These are phyloP conservation scores for Drosophila parvula DNA, from an alignment of 1,140 invertebrate species.

Conservation along the genomic window DNA sequence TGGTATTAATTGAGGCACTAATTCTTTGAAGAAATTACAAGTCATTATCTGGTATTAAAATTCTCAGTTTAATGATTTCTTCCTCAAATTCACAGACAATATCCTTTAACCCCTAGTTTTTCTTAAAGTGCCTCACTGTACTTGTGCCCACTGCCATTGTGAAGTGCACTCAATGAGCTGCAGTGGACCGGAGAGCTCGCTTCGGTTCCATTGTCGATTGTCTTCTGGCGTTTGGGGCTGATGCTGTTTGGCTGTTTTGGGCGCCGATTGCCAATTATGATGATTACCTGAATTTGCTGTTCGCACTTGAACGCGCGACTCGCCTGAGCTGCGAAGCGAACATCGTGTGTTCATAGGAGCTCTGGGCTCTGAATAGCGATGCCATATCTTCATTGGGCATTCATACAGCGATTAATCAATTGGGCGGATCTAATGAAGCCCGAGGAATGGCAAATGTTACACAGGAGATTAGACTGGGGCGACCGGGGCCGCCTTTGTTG, in stretches of 20 bases:
- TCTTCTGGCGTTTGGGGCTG: conserved; percentile 19
- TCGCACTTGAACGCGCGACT: conserved; percentile 24
- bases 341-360: not conserved
- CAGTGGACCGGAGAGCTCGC: conserved; percentile 16
- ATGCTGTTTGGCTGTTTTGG: conserved; percentile 23
- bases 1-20: too few species aligned
- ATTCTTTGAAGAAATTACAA: too few species aligned
- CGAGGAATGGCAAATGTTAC: conserved; percentile 63
- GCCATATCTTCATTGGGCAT: conserved; percentile 7
- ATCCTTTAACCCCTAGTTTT: not conserved
- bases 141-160: conserved; percentile 9
- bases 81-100: not conserved
- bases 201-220: conserved; percentile 19
- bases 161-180: conserved; percentile 9
- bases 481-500: conserved; percentile 28
- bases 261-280: conserved; percentile 68
- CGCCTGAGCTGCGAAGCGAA: not conserved
- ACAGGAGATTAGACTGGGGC: conserved; percentile 55
- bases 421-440: conserved; percentile 60
- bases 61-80: not conserved
- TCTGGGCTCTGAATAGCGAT: not conserved
- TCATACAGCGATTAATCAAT: conserved; percentile 59
- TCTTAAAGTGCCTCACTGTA: not conserved
- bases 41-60: not conserved
- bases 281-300: conserved; percentile 67